phyloP scores from a whole-genome alignment of 1,140 invertebrate genomes.

The Drosophila murphyi region DNA sequence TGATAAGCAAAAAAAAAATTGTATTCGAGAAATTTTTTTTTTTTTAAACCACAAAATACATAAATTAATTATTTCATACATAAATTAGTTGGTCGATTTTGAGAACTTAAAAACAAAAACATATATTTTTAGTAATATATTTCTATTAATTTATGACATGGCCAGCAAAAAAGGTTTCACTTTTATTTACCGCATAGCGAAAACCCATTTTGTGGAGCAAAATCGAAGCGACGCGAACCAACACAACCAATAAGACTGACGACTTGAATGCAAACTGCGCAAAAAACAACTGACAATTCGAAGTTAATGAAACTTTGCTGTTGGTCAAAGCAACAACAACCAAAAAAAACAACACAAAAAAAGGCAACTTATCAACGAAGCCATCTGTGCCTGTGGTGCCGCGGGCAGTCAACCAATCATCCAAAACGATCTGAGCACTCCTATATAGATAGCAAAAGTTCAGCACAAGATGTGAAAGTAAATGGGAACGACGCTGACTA shows the following conservation, averaged over 20 bases:
- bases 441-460: not conserved
- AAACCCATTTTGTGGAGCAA: not conserved
- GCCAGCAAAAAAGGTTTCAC: no score
- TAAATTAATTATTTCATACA: no score
- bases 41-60: no score
- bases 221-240: not conserved
- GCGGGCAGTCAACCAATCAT: no score
- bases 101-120: no score
- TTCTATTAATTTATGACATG: not conserved
- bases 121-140: not conserved
- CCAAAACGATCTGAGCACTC: not conserved
- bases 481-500: slow-evolving; percentile 9
- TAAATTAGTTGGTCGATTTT: not conserved
- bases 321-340: not conserved
- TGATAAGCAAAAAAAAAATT: no score
- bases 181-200: not conserved
- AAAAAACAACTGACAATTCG: not conserved
- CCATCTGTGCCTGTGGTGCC: no score
- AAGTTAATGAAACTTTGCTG: not conserved
- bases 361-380: no score
- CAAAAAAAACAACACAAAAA: not conserved
- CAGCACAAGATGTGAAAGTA: not conserved
- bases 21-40: no score
- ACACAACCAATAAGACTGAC: not conserved
- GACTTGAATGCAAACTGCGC: not conserved